phyloP scores from a whole-genome alignment of 2,888 invertebrate species.

The Caenorhabditis wallacei region DNA sequence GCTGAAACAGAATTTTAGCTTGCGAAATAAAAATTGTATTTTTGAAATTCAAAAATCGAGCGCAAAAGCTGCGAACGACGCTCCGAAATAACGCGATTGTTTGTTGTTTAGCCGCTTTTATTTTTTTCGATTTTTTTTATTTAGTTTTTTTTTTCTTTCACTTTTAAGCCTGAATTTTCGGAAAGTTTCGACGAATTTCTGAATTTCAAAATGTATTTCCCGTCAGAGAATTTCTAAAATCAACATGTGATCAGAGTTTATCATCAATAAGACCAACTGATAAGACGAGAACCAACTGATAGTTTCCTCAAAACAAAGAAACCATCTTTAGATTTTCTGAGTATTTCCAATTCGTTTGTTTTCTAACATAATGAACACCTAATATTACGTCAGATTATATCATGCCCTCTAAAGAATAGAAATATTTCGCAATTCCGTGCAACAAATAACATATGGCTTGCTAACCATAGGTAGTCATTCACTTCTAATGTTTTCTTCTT shows the following conservation, averaged over 20 bases:
- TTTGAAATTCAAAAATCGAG: conserved; percentile 32
- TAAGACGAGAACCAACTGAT: conserved; percentile 9
- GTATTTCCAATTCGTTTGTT: background rate
- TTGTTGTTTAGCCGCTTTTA: conserved; percentile 18
- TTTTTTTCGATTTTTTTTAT: too few relatives aligned
- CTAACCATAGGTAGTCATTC: background rate
- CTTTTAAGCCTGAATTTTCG: conserved; percentile 1
- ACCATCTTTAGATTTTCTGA: background rate
- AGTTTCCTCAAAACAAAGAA: background rate
- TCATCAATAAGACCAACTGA: background rate
- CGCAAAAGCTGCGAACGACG: conserved; percentile 32
- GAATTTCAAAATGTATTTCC: background rate
- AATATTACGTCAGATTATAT: conserved; percentile 45
- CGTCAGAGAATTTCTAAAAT: background rate
- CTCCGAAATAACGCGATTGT: conserved; percentile 40
- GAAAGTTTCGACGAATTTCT: background rate
- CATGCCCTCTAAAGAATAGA: background rate
- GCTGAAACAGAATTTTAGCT: background rate
- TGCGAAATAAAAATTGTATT: conserved; percentile 1
- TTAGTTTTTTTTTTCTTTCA: conserved; percentile 17
- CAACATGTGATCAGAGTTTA: background rate
- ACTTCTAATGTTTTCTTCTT: too few relatives aligned
- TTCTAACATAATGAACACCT: background rate
- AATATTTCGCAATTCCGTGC: conserved; percentile 53
- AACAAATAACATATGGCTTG: conserved; percentile 2